A percentile compares a stretch with the other conserved stretches of the same genome.
phyloP scores from a whole-genome alignment of 2,797 vertebrate genomes.

The Thamnophis elegans region DNA sequence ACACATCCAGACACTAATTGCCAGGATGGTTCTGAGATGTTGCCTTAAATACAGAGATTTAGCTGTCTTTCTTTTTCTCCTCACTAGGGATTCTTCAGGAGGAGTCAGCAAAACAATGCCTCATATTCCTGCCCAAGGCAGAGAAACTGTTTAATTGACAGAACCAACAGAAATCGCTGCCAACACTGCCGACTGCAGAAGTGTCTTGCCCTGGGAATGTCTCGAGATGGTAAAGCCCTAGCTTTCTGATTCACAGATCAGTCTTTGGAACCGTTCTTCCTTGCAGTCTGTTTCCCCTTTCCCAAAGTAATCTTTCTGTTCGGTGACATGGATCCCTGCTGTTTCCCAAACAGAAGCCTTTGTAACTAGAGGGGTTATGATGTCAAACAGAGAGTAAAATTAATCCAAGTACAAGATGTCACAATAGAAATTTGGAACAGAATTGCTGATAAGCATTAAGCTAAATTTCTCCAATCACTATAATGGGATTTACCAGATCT shows the following conservation, averaged over 20 bases:
- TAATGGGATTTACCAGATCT: background rate
- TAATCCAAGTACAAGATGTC: background rate
- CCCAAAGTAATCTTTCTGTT: slow-evolving; percentile 22
- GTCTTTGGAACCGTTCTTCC: slow-evolving; percentile 56
- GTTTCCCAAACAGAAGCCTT: slow-evolving; percentile 23
- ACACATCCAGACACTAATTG: background rate
- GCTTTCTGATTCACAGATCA: slow-evolving; percentile 48
- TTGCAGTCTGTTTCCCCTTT: slow-evolving; percentile 44
- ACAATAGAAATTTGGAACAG: background rate
- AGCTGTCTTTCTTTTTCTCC: slow-evolving; percentile 20
- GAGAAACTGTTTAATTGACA: slow-evolving; percentile 99
- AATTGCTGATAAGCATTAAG: background rate
- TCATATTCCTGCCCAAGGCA: slow-evolving; percentile 98
- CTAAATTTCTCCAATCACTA: background rate
- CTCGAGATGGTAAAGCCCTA: slow-evolving; percentile 91
- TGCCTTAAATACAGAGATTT: background rate
- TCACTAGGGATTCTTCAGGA: slow-evolving; percentile 93
- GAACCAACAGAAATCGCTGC: slow-evolving; percentile 99
- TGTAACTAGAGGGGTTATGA: slow-evolving; percentile 8
- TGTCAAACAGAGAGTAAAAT: background rate
- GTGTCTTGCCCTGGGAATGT: slow-evolving; percentile 99
- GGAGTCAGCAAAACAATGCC: slow-evolving; percentile 99
- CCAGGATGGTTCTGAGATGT: background rate
- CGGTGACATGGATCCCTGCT: slow-evolving; percentile 24
- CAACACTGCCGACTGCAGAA: slow-evolving; percentile 99